These are phyloP conservation scores for Megaceryle maxima DNA, from an alignment of 2,113 vertebrate genomes.

Conservation along the genomic window DNA sequence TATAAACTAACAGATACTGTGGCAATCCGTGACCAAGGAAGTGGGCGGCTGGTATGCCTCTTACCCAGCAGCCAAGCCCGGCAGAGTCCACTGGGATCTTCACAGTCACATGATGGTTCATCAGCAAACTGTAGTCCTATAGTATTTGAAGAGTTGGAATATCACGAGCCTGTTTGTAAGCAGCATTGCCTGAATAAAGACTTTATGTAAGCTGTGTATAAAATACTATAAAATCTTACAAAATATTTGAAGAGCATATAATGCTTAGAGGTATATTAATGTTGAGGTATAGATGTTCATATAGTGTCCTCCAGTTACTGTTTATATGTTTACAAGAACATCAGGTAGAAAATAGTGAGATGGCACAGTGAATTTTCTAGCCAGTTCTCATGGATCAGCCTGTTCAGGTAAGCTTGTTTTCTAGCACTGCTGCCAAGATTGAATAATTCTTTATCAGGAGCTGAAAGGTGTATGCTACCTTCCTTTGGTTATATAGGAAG, in stretches of 20 bases:
- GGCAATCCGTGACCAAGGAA: conserved; percentile 89
- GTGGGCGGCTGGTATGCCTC: conserved; percentile 88
- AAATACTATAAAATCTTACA: neutral
- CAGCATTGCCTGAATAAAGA: conserved; percentile 84
- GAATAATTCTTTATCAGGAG: neutral
- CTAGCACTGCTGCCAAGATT: neutral
- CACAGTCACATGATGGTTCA: conserved; percentile 89
- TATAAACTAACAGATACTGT: conserved; percentile 89
- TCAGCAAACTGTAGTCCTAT: conserved; percentile 91
- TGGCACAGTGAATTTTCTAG: neutral
- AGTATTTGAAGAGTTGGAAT: conserved; percentile 95
- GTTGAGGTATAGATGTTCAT: neutral
- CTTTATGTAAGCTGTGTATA: conserved; percentile 82
- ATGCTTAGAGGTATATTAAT: rapidly evolving
- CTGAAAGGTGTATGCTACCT: neutral
- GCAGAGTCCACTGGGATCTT: conserved; percentile 92
- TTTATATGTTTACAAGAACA: neutral
- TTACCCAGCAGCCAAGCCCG: conserved; percentile 87
- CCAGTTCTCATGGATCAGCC: neutral
- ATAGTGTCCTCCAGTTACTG: neutral
- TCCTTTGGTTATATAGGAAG: neutral
- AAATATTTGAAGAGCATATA: neutral
- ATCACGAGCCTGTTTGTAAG: conserved; percentile 93
- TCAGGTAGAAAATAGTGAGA: neutral
- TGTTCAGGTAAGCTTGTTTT: neutral